A percentile compares a stretch with the other conserved stretches of the same genome.
Conservation (phyloP, 1,140 invertebrate genomes). For the Mizuhopecten yessoensis region DNA sequence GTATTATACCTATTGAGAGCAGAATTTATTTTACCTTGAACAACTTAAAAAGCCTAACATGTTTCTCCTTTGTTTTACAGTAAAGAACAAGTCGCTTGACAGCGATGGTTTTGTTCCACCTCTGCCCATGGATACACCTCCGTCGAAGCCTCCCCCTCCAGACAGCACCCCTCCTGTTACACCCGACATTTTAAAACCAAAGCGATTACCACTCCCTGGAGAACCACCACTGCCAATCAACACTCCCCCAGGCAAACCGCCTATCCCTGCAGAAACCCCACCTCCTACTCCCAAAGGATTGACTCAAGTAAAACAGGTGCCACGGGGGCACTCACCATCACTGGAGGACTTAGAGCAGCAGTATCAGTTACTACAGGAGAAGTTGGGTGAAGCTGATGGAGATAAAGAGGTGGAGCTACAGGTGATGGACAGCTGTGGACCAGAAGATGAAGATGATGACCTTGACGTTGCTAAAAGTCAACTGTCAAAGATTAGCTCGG, state of each 20-base stretch:
- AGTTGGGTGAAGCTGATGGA: constrained; percentile 64
- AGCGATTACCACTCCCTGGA: neutral
- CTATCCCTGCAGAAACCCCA: constrained; percentile 67
- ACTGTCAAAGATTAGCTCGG: constrained; percentile 49
- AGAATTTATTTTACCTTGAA: too few relatives aligned
- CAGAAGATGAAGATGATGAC: constrained; percentile 44
- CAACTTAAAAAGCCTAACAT: neutral
- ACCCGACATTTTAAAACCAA: neutral
- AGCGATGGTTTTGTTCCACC: constrained; percentile 53
- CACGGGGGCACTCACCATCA: constrained; percentile 64
- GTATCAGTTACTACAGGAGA: constrained; percentile 68
- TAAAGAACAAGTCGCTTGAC: neutral
- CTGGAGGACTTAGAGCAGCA: constrained; percentile 73
- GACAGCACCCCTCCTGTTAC: constrained; percentile 57
- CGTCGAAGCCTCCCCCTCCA: constrained; percentile 58
- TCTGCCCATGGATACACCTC: constrained; percentile 58
- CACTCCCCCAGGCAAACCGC: constrained; percentile 67
- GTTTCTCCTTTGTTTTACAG: constrained; percentile 7
- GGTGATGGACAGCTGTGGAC: constrained; percentile 61
- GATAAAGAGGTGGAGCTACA: constrained; percentile 57
- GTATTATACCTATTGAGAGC: too few relatives aligned
- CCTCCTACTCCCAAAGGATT: constrained; percentile 64
- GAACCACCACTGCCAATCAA: constrained; percentile 69
- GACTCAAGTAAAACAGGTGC: constrained; percentile 12
- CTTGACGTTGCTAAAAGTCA: constrained; percentile 41